These are phyloP conservation scores for Strix uralensis DNA, from an alignment of 2,113 vertebrate genomes.

Conservation along the genomic window DNA sequence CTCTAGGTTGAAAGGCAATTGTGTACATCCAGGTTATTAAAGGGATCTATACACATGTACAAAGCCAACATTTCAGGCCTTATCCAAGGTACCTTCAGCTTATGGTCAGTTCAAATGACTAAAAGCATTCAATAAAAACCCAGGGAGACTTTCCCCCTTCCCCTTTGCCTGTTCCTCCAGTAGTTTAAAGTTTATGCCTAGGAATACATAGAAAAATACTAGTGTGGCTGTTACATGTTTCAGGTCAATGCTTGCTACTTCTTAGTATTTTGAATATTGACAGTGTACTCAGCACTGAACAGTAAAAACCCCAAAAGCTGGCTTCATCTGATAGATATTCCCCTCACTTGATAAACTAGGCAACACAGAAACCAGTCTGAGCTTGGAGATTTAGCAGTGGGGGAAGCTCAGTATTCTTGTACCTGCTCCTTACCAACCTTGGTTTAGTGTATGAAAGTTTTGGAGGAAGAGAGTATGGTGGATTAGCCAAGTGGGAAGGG, in stretches of 20 bases:
- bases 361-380: not conserved
- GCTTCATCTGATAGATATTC: not conserved
- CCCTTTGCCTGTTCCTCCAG: not conserved
- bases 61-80: not conserved
- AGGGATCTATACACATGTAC: not conserved
- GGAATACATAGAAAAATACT: not conserved
- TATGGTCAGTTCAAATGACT: not conserved
- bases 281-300: not conserved
- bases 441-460: not conserved
- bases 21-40: conserved; percentile 66
- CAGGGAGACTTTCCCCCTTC: not conserved
- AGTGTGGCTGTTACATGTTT: not conserved
- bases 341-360: not conserved
- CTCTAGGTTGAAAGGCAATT: conserved; percentile 68
- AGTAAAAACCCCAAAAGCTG: not conserved
- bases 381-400: not conserved
- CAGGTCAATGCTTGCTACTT: not conserved
- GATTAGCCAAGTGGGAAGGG: not conserved
- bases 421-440: not conserved
- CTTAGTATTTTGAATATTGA: not conserved
- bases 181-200: not conserved
- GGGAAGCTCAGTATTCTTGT: not conserved
- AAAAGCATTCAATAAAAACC: not conserved
- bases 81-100: not conserved
- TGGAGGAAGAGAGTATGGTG: not conserved